Percentiles rank a stretch among this genome's conserved stretches.
Evolutionary conservation across 2,113 vertebrate genomes (phyloP).

Genomic region (Archocentrus centrarchus): DNA sequence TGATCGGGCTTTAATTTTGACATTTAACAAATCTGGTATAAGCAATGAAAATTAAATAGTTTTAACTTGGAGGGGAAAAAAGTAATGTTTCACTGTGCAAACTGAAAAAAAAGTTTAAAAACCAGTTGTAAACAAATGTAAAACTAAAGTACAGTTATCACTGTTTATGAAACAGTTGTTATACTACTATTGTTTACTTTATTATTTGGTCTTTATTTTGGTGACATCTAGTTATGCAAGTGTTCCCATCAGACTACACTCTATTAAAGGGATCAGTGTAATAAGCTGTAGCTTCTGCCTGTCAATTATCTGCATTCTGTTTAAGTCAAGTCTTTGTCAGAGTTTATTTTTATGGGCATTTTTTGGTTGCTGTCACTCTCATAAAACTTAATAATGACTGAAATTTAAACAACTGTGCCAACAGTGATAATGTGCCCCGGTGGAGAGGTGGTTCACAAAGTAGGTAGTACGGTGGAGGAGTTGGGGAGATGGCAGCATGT

Average conservation of each 20-base stretch:
- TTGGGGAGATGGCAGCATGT: neutral
- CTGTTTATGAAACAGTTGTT: neutral
- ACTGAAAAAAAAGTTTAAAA: too few relatives aligned
- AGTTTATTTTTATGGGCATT: too few relatives aligned
- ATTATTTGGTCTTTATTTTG: neutral
- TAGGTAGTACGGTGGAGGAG: neutral
- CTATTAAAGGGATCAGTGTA: neutral
- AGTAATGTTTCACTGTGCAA: too few relatives aligned
- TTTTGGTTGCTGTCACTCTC: neutral
- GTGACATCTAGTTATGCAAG: neutral
- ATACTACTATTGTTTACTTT: neutral
- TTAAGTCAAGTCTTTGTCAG: neutral
- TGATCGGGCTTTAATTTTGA: neutral
- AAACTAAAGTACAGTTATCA: neutral
- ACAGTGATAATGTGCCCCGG: neutral
- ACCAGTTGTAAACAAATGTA: neutral
- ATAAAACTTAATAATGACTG: neutral
- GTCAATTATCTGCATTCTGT: neutral
- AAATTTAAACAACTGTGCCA: neutral
- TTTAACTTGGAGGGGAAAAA: neutral
- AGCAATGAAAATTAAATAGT: neutral
- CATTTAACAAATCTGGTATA: neutral
- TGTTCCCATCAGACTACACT: neutral
- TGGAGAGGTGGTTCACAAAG: neutral
- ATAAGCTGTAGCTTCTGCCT: neutral